Evolutionary conservation across 1,140 invertebrate species (phyloP).

Genomic region (Aphaenogaster rudis): DNA sequence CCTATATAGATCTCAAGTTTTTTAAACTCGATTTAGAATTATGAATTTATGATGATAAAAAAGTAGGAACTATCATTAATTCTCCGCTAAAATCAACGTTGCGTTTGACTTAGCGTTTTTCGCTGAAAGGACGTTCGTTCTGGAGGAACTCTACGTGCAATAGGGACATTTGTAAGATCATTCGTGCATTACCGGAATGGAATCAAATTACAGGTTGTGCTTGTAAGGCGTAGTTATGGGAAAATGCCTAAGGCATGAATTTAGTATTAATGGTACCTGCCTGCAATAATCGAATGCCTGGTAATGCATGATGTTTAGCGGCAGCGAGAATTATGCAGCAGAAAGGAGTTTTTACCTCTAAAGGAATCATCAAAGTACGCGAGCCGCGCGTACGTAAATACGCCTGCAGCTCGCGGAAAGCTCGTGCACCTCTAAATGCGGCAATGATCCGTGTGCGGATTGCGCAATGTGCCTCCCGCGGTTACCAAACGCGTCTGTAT

Average conservation of each 20-base stretch:
- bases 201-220: conserved; percentile 50
- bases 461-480: conserved; percentile 23
- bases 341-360: conserved; percentile 2
- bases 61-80: not conserved
- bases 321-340: conserved; percentile 29
- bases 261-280: conserved; percentile 45
- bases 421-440: conserved; percentile 47
- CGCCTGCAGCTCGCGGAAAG: conserved; percentile 3
- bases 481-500: conserved; percentile 25
- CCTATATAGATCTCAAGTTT: not conserved
- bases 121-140: not conserved
- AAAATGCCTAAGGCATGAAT: conserved; percentile 32
- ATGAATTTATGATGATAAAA: not conserved
- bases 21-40: not conserved
- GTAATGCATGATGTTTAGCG: conserved; percentile 34
- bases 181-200: conserved; percentile 53
- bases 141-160: not conserved
- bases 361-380: conserved; percentile 24
- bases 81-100: not conserved
- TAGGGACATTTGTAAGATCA: not conserved
- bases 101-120: not conserved
- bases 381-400: conserved; percentile 3
- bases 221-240: conserved; percentile 15
- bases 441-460: conserved; percentile 36
- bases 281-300: conserved; percentile 40